phyloP scores from a whole-genome alignment of 2,113 vertebrate genomes.

The Phocoena sinus region DNA sequence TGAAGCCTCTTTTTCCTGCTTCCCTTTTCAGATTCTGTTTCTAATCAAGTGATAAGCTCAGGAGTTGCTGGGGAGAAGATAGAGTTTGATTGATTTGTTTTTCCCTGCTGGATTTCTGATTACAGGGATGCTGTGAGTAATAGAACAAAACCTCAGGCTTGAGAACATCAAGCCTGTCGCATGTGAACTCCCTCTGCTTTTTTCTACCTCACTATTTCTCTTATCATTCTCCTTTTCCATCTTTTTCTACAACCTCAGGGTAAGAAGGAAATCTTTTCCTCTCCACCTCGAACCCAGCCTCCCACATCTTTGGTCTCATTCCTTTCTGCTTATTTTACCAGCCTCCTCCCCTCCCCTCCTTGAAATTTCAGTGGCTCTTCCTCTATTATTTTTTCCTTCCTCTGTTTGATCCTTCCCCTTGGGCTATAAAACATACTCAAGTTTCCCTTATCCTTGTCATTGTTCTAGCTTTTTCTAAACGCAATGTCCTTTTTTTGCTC shows the following conservation, averaged over 20 bases:
- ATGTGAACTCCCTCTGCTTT: neutral
- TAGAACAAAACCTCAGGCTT: neutral
- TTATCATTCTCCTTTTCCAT: neutral
- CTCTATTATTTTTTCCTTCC: neutral
- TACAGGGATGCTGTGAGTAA: neutral
- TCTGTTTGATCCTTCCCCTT: neutral
- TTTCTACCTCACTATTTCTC: neutral
- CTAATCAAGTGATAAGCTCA: neutral
- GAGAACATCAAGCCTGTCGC: neutral
- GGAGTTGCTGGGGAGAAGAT: neutral
- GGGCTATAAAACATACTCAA: neutral
- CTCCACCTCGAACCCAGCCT: neutral
- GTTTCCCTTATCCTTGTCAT: neutral
- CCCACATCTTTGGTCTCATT: neutral
- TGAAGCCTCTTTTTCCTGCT: neutral
- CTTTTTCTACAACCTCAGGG: neutral
- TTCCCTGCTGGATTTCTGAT: neutral
- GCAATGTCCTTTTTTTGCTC: neutral
- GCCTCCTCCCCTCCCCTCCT: neutral
- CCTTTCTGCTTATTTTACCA: slow-evolving; percentile 8
- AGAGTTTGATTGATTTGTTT: neutral
- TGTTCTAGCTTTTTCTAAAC: neutral
- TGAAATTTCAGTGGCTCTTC: neutral
- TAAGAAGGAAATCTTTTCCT: neutral
- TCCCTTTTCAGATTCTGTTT: slow-evolving; percentile 20